Base-by-base conservation (phyloP, 2,113 vertebrate species). In the Rhynchopsitta pachyrhyncha region DNA sequence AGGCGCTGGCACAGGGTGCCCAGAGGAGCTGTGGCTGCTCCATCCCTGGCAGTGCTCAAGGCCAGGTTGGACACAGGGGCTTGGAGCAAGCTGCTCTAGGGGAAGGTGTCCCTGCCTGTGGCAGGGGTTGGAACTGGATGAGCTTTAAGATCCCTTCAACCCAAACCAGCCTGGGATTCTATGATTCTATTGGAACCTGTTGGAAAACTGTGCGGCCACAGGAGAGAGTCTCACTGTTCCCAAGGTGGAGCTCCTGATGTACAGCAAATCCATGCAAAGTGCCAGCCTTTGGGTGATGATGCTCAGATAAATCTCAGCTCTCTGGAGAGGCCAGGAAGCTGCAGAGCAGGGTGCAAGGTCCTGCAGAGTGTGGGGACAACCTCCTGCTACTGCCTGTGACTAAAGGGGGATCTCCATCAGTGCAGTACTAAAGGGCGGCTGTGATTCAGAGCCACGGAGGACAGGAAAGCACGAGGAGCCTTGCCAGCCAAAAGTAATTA, bases 401-500 rank as follows among this genome's bases (percentile, higher is more conserved):
- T n/a, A 66, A 49, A 28, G 31, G 27, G 62, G 44, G 28, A 7
- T 69, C 67, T 95, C 66, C 18, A 5, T n/a, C 0, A 0, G 27
- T 35, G 49, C 75, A 87, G 60, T 28, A 14, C 50, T 50, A 10
- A 82, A 31, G 62, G 28, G 47, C 0, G 0, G n/a, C 37, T 92
- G 74, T 69, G 33, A 64, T 87, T 82, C 50, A 0, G 44, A 17
- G 47, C 73, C n/a, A 3, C 19, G 17, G 4, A 71, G 81, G 73
- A 68, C 17, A 31, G 35, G 57, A 85, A 69, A 62, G 47, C 73
- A 47, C 5, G 4, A 66, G 47, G 57, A 84, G n/a, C 59, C 25
- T 82, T 0, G 6, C 39, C 50, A 91, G 60, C 75, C 68, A 57
- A 25, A 77, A 93, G 66, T 46, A 92, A 96, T 96, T 95, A 92